phyloP scores from a whole-genome alignment of 2,888 invertebrate genomes.

The Carabus problematicus region DNA sequence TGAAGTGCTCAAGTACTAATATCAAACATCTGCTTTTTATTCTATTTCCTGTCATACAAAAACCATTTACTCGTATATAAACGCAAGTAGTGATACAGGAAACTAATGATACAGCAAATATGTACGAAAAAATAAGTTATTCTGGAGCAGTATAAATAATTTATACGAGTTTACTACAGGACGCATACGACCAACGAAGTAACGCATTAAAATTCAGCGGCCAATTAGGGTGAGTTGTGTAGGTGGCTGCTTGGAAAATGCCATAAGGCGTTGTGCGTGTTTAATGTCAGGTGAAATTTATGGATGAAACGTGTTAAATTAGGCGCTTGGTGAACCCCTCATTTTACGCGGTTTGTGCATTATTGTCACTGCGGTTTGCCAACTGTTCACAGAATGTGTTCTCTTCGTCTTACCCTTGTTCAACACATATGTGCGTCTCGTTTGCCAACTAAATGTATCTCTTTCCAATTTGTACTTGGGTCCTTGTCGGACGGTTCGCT shows the following conservation, averaged over 20 bases:
- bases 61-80: background rate
- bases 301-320: slow-evolving; percentile 39
- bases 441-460: background rate
- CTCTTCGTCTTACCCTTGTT: slow-evolving; percentile 22
- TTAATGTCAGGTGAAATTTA: slow-evolving; percentile 41
- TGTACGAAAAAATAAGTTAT: background rate
- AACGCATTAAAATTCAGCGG: slow-evolving; percentile 20
- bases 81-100: background rate
- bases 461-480: too few relatives aligned
- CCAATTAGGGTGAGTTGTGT: slow-evolving; percentile 6
- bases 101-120: background rate
- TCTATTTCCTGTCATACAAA: background rate
- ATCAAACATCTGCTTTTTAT: slow-evolving; percentile 16
- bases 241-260: slow-evolving; percentile 16
- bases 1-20: slow-evolving; percentile 11
- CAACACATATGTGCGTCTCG: background rate
- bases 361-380: slow-evolving; percentile 36
- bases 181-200: background rate
- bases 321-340: slow-evolving; percentile 34
- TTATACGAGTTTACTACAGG: background rate
- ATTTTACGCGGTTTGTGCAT: slow-evolving; percentile 2
- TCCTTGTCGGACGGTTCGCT: background rate
- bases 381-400: slow-evolving; percentile 18
- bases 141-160: background rate
- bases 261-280: slow-evolving; percentile 27